A percentile compares a stretch with the other conserved stretches of the same genome.
Conservation (phyloP, 2,888 invertebrate species). For the Torymus texanus region DNA sequence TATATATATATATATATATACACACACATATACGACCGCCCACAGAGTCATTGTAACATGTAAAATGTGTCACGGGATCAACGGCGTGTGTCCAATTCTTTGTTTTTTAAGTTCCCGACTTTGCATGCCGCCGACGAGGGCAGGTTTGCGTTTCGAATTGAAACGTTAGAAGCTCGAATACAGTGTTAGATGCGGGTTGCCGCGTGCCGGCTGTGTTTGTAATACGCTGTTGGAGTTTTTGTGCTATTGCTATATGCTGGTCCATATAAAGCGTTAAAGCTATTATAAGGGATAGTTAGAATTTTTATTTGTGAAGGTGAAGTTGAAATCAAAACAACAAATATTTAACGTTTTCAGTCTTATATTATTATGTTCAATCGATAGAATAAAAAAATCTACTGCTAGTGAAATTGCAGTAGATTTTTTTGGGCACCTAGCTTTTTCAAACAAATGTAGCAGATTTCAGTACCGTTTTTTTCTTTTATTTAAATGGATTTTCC, state of each 20-base stretch:
- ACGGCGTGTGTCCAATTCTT: conserved; percentile 53
- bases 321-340: too few species aligned
- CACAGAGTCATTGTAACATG: conserved; percentile 13
- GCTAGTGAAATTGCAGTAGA: too few species aligned
- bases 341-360: too few species aligned
- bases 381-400: too few species aligned
- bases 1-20: not conserved
- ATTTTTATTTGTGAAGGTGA: too few species aligned
- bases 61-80: conserved; percentile 46
- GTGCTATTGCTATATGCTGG: conserved; percentile 7
- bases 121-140: conserved; percentile 3
- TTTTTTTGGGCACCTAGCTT: too few species aligned
- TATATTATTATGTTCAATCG: too few species aligned
- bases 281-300: too few species aligned
- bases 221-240: conserved; percentile 38
- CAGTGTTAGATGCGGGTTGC: conserved; percentile 37
- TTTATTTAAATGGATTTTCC: too few species aligned
- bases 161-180: conserved; percentile 53
- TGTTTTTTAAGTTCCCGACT: not conserved
- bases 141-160: conserved; percentile 48
- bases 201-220: conserved; percentile 12
- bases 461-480: too few species aligned
- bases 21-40: conserved; percentile 55
- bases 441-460: too few species aligned
- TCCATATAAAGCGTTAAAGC: too few species aligned